Evolutionary conservation across 2,888 invertebrate genomes (phyloP), one percentile per base, ranked within the genome.

Genomic region (Pseudococcus longispinus): DNA sequence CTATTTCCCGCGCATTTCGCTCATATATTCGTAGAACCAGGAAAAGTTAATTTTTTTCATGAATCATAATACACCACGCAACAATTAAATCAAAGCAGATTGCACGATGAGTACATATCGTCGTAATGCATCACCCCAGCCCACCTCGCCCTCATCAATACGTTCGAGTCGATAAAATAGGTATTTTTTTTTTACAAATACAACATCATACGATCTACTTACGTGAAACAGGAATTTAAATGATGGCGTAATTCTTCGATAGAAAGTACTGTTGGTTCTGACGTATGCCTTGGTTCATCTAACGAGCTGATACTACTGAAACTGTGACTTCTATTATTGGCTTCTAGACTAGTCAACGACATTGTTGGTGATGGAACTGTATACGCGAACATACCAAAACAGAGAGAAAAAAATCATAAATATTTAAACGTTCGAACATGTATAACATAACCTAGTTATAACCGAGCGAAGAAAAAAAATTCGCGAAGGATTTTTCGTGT

Each of bases 191-290:
- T 13, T 4, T 55, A 60, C 42, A 0, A 4, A 82, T n/a, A 82
- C 8, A 74, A 32, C 32, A 82, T 23, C 6, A 23, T 82, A 44
- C 42, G 42, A 15, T 23, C 82, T 32, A 91, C 92, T 92, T 89
- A 92, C 90, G 94, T 94, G 90, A 95, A 95, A 90, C 95, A 95
- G 88, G 94, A 94, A 90, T 94, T 94, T 90, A 95, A 92, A 90
- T 95, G 94, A 88, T 93, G 92, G 84, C 94, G 93, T 88, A 95
- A 91, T 90, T 94, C 94, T 90, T 95, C 95, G 89, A 95, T 94
- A 88, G 94, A 94, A 88, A 94, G 91, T 80, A 90, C 90, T 23
- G 89, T 88, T 42, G 90, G 89, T 20, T 89, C 88, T 60, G 88
- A 88, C 23, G 84, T 65, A 15, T 88, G 84, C 23, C 87, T 87